Evolutionary conservation across 2,113 vertebrate genomes (phyloP).

Genomic region (Holacanthus passer): DNA sequence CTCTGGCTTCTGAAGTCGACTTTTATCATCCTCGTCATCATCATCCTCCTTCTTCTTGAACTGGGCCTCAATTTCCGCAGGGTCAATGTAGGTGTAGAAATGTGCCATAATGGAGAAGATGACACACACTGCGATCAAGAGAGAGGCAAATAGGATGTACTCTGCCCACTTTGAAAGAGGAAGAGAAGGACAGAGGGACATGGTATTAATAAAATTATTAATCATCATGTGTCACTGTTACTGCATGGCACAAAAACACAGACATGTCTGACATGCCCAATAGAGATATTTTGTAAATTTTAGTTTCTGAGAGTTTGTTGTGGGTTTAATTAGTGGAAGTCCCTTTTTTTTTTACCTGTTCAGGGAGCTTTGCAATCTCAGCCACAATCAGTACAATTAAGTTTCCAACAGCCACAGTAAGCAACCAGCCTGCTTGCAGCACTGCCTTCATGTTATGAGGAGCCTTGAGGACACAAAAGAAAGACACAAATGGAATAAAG

Average conservation of each 20-base stretch:
- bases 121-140: constrained; percentile 89
- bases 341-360: constrained; percentile 85
- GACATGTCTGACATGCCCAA: neutral
- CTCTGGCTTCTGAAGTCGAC: neutral
- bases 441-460: constrained; percentile 98
- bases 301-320: neutral
- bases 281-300: neutral
- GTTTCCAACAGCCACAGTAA: constrained; percentile 93
- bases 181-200: constrained; percentile 27
- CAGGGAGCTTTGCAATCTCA: constrained; percentile 82
- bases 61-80: constrained; percentile 89
- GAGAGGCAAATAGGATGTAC: constrained; percentile 91
- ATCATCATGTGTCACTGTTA: neutral
- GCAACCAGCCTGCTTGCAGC: constrained; percentile 95
- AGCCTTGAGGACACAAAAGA: constrained; percentile 83
- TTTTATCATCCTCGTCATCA: constrained; percentile 58
- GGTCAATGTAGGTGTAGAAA: constrained; percentile 94
- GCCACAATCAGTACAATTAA: constrained; percentile 96
- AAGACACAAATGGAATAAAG: neutral
- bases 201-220: constrained; percentile 4
- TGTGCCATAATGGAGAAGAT: constrained; percentile 94
- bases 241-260: neutral
- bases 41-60: constrained; percentile 79
- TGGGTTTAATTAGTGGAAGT: neutral
- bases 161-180: constrained; percentile 90